A percentile compares a stretch with the other conserved stretches of the same genome.
Evolutionary conservation across 2,888 invertebrate genomes (phyloP).

Genomic region (Cryptus viduatorius): DNA sequence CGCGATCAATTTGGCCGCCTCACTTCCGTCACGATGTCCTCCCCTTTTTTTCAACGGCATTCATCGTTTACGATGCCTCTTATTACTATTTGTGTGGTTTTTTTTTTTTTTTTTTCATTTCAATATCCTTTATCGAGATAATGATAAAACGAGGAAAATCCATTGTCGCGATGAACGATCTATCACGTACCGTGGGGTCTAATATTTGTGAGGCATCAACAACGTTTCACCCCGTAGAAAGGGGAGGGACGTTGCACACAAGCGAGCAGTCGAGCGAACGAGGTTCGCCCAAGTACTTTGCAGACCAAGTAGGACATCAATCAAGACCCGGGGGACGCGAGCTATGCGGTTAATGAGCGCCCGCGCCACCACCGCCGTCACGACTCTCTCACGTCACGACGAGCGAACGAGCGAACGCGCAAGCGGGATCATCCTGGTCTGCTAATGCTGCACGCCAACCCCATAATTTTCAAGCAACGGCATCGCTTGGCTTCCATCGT

Average conservation of each 20-base stretch:
- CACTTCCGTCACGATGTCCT: neutral
- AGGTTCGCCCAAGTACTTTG: slow-evolving; percentile 66
- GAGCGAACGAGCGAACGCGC: slow-evolving; percentile 45
- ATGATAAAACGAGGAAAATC: slow-evolving; percentile 40
- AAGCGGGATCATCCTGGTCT: slow-evolving; percentile 56
- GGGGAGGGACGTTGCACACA: slow-evolving; percentile 39
- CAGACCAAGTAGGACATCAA: slow-evolving; percentile 69
- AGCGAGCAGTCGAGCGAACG: slow-evolving; percentile 50
- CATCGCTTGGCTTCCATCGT: slow-evolving; percentile 48
- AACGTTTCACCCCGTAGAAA: slow-evolving; percentile 33
- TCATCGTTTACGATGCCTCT: slow-evolving; percentile 12
- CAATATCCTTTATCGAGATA: neutral
- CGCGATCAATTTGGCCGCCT: neutral
- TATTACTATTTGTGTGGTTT: neutral
- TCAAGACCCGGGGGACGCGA: slow-evolving; percentile 60
- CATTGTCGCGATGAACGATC: slow-evolving; percentile 39
- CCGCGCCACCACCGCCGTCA: slow-evolving; percentile 54
- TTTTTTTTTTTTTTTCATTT: neutral
- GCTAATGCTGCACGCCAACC: slow-evolving; percentile 61
- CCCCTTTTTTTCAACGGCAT: neutral
- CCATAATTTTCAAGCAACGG: slow-evolving; percentile 59
- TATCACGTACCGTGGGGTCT: slow-evolving; percentile 46
- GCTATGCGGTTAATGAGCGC: slow-evolving; percentile 67
- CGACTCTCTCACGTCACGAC: slow-evolving; percentile 61
- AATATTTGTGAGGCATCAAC: slow-evolving; percentile 62